Evolutionary conservation across 1,140 invertebrate species (phyloP).

Genomic region (Augochlora pura): DNA sequence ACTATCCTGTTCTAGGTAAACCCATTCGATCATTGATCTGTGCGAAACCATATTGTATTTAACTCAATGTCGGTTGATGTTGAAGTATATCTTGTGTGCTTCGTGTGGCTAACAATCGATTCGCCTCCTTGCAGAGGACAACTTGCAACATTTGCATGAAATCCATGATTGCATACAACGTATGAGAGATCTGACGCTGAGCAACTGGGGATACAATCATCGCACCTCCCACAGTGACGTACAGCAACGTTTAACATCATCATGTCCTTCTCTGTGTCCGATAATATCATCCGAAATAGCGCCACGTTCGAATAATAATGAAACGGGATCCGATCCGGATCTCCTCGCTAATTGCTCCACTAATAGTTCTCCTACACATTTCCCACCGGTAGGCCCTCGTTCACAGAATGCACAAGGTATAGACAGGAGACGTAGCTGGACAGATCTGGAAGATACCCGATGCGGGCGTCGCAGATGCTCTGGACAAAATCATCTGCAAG

Average conservation of each 20-base stretch:
- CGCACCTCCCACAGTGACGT: slow-evolving; percentile 67
- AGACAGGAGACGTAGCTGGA: slow-evolving; percentile 88
- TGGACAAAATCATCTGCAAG: slow-evolving; percentile 76
- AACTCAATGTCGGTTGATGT: not conserved
- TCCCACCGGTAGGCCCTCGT: slow-evolving; percentile 66
- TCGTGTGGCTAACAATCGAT: slow-evolving; percentile 36
- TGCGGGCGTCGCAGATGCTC: slow-evolving; percentile 72
- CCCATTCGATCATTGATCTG: slow-evolving; percentile 16
- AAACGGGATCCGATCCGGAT: slow-evolving; percentile 79
- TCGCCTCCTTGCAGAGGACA: slow-evolving; percentile 83
- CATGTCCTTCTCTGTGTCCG: slow-evolving; percentile 85
- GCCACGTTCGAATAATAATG: slow-evolving; percentile 69
- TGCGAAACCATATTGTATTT: not conserved
- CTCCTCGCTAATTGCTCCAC: slow-evolving; percentile 77
- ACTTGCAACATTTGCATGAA: slow-evolving; percentile 87
- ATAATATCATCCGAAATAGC: slow-evolving; percentile 59
- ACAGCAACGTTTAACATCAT: slow-evolving; percentile 84
- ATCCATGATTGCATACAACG: slow-evolving; percentile 88
- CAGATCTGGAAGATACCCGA: slow-evolving; percentile 85
- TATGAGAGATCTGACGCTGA: slow-evolving; percentile 85
- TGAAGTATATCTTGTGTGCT: slow-evolving; percentile 23
- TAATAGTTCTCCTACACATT: slow-evolving; percentile 80
- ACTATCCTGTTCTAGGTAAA: slow-evolving; percentile 83
- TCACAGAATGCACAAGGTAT: slow-evolving; percentile 72
- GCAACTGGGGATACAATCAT: slow-evolving; percentile 74